Conservation (phyloP, 2,888 invertebrate species). For the Platypus cylindrus region DNA sequence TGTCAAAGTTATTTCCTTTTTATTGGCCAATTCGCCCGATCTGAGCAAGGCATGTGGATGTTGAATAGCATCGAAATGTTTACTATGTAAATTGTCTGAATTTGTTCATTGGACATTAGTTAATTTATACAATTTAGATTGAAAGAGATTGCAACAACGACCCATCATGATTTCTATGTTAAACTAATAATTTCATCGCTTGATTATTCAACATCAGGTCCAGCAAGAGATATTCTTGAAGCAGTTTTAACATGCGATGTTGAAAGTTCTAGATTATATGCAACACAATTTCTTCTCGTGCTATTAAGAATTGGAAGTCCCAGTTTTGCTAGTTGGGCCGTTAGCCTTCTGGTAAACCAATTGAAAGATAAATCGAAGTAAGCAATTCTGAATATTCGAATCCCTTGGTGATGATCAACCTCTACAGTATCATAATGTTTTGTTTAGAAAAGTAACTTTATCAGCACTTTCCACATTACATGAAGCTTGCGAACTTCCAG, state of each 20-base stretch:
- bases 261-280: constrained; percentile 62
- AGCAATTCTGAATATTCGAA: neutral
- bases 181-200: constrained; percentile 87
- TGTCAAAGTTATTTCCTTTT: constrained; percentile 92
- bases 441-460: constrained; percentile 47
- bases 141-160: constrained; percentile 64
- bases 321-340: constrained; percentile 74
- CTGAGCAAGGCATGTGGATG: constrained; percentile 51
- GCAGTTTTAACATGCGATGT: constrained; percentile 43
- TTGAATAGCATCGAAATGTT: constrained; percentile 64
- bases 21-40: constrained; percentile 73
- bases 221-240: constrained; percentile 40
- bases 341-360: constrained; percentile 72
- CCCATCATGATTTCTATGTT: constrained; percentile 83
- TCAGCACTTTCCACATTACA: constrained; percentile 74
- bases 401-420: neutral
- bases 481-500: constrained; percentile 85
- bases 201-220: constrained; percentile 70
- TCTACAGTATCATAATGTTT: constrained; percentile 18
- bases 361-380: constrained; percentile 63
- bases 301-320: constrained; percentile 64
- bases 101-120: too few species aligned
- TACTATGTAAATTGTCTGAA: too few species aligned
- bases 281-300: constrained; percentile 82
- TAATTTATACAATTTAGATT: constrained; percentile 40